Percentiles rank a stretch among this genome's conserved stretches.
These are phyloP conservation scores for Triplophysa rosa DNA, from an alignment of 2,113 vertebrate species.

Conservation along the genomic window DNA sequence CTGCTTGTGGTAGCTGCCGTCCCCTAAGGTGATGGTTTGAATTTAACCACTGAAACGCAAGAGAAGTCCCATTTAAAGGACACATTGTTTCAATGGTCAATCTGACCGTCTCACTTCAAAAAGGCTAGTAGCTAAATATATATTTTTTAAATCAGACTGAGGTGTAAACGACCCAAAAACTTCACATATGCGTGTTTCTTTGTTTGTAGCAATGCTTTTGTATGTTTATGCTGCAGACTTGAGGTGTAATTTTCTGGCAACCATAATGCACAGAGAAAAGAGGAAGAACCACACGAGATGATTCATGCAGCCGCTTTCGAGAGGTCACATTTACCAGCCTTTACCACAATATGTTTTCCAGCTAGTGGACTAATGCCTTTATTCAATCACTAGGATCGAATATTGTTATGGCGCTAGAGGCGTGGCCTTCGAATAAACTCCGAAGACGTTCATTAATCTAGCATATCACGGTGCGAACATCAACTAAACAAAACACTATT, in stretches of 20 bases:
- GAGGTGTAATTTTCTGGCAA: slow-evolving; percentile 17
- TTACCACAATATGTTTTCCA: neutral
- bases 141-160: neutral
- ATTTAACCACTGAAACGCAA: slow-evolving; percentile 18
- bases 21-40: slow-evolving; percentile 33
- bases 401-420: neutral
- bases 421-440: slow-evolving; percentile 18
- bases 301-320: slow-evolving; percentile 40
- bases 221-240: neutral
- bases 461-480: slow-evolving; percentile 26
- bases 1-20: slow-evolving; percentile 56
- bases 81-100: neutral
- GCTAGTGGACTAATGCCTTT: neutral
- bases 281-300: slow-evolving; percentile 43
- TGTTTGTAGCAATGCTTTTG: neutral
- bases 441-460: slow-evolving; percentile 38
- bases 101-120: neutral
- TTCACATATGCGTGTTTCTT: neutral
- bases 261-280: slow-evolving; percentile 16
- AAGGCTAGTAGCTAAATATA: neutral
- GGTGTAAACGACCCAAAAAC: neutral
- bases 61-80: slow-evolving; percentile 19
- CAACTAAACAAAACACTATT: slow-evolving; percentile 31
- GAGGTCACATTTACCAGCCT: slow-evolving; percentile 28
- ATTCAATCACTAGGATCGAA: neutral